These are phyloP conservation scores for Apoderus coryli DNA, from an alignment of 2,888 invertebrate genomes.

Conservation along the genomic window DNA sequence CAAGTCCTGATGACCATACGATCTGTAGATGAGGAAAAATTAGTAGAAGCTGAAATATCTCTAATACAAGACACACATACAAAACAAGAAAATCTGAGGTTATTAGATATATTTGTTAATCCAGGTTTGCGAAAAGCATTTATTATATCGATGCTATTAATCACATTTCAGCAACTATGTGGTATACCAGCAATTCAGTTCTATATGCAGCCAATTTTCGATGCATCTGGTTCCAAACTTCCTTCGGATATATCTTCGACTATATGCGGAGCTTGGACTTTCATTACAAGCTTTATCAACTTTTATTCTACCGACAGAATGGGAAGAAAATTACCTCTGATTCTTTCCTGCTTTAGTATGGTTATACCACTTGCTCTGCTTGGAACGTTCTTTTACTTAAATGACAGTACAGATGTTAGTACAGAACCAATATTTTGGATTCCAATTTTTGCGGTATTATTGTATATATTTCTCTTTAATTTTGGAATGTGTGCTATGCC, in stretches of 20 bases:
- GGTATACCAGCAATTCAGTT: conserved; percentile 71
- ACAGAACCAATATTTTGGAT: conserved; percentile 38
- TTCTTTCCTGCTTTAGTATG: conserved; percentile 57
- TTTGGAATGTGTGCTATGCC: conserved; percentile 64
- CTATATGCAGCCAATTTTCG: conserved; percentile 58
- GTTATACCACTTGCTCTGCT: conserved; percentile 33
- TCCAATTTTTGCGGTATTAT: conserved; percentile 52
- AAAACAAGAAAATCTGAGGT: conserved; percentile 31
- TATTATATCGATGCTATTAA: conserved; percentile 54
- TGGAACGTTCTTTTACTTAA: conserved; percentile 34
- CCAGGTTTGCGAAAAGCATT: conserved; percentile 62
- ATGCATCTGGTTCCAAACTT: conserved; percentile 12
- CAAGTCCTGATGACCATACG: conserved; percentile 51
- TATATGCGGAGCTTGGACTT: neutral
- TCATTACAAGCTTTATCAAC: neutral
- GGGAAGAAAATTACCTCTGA: conserved; percentile 57
- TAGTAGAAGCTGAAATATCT: conserved; percentile 46
- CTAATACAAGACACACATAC: conserved; percentile 29
- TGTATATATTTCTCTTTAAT: conserved; percentile 66
- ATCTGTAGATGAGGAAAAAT: conserved; percentile 37
- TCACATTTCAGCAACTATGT: conserved; percentile 69
- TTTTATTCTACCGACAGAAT: conserved; percentile 45
- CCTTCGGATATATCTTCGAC: conserved; percentile 1
- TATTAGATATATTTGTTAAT: conserved; percentile 33
- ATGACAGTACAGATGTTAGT: conserved; percentile 40